phyloP scores from a whole-genome alignment of 2,113 vertebrate genomes.

The Pholis gunnellus region DNA sequence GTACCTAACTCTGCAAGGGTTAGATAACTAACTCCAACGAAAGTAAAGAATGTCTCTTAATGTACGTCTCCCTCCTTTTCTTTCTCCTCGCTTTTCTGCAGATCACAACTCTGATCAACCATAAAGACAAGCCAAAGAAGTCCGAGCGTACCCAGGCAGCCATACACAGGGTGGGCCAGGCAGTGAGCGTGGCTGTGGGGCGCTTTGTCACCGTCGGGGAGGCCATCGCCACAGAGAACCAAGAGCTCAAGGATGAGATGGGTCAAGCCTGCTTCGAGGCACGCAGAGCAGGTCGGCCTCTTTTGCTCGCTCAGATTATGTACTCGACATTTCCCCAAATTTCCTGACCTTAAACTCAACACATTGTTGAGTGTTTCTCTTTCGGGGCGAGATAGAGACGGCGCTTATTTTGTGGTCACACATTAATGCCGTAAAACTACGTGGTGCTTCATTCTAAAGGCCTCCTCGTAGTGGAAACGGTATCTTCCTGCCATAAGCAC shows the following conservation, averaged over 20 bases:
- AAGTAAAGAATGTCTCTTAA: background rate
- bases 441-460: background rate
- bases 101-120: constrained; percentile 99
- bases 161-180: constrained; percentile 95
- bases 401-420: background rate
- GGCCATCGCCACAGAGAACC: constrained; percentile 95
- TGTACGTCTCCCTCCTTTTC: background rate
- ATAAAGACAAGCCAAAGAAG: constrained; percentile 97
- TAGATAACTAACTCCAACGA: background rate
- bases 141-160: constrained; percentile 95
- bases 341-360: background rate
- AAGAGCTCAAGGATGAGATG: constrained; percentile 97
- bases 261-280: constrained; percentile 94
- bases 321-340: constrained; percentile 15
- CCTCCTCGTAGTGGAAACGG: background rate
- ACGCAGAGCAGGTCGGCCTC: constrained; percentile 89
- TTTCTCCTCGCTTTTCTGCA: constrained; percentile 73
- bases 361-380: background rate
- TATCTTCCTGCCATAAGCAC: background rate
- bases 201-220: constrained; percentile 97
- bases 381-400: background rate
- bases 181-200: constrained; percentile 93
- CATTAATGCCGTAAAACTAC: background rate
- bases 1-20: background rate
- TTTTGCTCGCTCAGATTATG: background rate